Conservation (phyloP, 64 coral and sea anemone genomes). For the Cladopsammia gracilis region DNA sequence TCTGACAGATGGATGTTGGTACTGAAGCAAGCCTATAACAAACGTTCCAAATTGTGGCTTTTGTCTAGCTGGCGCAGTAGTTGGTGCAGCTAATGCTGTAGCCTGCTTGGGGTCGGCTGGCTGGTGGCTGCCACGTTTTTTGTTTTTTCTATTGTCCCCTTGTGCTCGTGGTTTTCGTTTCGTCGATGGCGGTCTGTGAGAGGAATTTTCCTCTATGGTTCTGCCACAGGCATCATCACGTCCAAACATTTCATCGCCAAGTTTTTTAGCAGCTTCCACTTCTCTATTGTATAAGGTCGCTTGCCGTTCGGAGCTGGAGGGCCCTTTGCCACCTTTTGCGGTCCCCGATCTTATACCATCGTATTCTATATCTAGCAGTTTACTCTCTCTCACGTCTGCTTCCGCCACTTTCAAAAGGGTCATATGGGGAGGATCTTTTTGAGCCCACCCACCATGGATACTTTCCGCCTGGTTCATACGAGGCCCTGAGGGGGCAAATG, state of each 20-base stretch:
- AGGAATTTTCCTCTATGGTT: conserved; percentile 18
- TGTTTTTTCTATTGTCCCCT: not conserved
- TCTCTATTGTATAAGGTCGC: not conserved
- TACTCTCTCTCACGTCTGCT: conserved; percentile 41
- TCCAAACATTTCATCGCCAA: conserved; percentile 51
- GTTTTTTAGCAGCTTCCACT: not conserved
- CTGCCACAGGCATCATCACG: not conserved
- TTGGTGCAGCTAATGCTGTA: not conserved
- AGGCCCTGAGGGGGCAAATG: conserved; percentile 33
- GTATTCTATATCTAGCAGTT: conserved; percentile 1
- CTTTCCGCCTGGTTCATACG: conserved; percentile 39
- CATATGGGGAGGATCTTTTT: not conserved
- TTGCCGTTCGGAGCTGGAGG: not conserved
- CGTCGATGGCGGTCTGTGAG: not conserved
- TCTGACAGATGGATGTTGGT: conserved; percentile 30
- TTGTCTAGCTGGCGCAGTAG: not conserved
- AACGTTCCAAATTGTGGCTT: conserved; percentile 42
- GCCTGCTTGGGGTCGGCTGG: not conserved
- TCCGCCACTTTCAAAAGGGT: conserved; percentile 21
- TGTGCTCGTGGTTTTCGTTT: not conserved
- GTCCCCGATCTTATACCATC: not conserved
- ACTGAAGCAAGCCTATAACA: conserved; percentile 33
- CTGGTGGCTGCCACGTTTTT: not conserved
- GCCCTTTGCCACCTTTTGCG: conserved; percentile 9
- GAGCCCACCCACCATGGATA: conserved; percentile 30